phyloP scores from a whole-genome alignment of 2,888 invertebrate species.

The Mimumesa dahlbomi region DNA sequence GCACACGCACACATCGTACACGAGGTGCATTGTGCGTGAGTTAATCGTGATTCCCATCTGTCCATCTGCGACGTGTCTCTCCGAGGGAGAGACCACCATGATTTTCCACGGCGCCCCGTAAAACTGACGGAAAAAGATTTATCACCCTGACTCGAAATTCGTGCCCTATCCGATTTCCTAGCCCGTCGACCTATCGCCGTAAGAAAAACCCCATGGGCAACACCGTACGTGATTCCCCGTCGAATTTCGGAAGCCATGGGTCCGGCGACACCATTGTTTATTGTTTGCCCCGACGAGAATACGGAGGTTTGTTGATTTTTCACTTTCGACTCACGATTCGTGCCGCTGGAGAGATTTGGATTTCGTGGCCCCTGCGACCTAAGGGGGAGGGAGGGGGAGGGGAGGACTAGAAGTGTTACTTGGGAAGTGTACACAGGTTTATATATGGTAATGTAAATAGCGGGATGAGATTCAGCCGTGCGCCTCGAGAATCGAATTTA shows the following conservation, averaged over 20 bases:
- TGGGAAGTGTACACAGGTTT: neutral
- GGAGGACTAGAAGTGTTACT: too few species aligned
- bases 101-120: conserved; percentile 66
- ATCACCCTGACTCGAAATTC: conserved; percentile 52
- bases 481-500: too few species aligned
- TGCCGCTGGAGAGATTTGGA: too few species aligned
- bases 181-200: conserved; percentile 33
- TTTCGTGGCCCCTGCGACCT: too few species aligned
- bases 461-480: too few species aligned
- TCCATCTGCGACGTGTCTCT: conserved; percentile 63
- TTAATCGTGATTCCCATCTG: conserved; percentile 76
- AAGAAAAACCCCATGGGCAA: too few species aligned
- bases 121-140: conserved; percentile 63
- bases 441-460: too few species aligned
- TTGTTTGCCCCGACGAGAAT: neutral
- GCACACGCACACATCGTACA: conserved; percentile 20
- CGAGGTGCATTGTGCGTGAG: conserved; percentile 64
- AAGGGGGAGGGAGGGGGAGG: too few species aligned
- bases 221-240: neutral
- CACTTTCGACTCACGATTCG: neutral
- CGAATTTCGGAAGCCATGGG: conserved; percentile 11
- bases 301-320: conserved; percentile 26
- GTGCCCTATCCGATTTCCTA: conserved; percentile 60
- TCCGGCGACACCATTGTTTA: conserved; percentile 12
- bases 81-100: conserved; percentile 65